phyloP scores from a whole-genome alignment of 2,113 vertebrate species.

The Pachyramphus minor region DNA sequence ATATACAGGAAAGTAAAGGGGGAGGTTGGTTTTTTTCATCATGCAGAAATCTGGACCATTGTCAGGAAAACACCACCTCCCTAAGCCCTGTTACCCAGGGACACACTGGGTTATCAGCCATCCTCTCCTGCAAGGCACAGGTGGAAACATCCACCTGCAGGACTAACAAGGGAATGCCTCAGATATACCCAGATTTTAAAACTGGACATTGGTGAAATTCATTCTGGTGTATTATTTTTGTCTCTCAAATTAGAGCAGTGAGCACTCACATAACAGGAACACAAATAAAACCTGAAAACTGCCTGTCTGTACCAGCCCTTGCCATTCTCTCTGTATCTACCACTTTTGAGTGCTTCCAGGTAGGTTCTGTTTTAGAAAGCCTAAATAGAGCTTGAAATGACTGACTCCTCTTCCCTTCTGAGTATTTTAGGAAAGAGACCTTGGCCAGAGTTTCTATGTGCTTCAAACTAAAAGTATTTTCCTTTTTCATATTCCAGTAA shows the following conservation, averaged over 20 bases:
- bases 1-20: not conserved
- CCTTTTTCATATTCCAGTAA: not conserved
- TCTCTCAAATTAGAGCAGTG: not conserved
- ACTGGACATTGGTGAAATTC: not conserved
- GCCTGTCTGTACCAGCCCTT: not conserved
- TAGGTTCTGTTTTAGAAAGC: not conserved
- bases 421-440: not conserved
- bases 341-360: not conserved
- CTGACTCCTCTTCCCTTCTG: not conserved
- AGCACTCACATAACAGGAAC: not conserved
- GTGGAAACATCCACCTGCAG: fast-evolving
- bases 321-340: not conserved
- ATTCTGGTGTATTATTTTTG: not conserved
- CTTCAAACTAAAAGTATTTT: not conserved
- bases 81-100: not conserved
- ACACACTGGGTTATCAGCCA: not conserved
- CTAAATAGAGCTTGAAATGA: not conserved
- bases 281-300: not conserved
- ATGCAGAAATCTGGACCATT: not conserved
- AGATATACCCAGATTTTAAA: not conserved
- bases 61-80: not conserved
- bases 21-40: not conserved
- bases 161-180: not conserved
- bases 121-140: not conserved
- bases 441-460: not conserved